These are phyloP conservation scores for Callipepla californica DNA, from an alignment of 2,113 vertebrate species.

Conservation along the genomic window DNA sequence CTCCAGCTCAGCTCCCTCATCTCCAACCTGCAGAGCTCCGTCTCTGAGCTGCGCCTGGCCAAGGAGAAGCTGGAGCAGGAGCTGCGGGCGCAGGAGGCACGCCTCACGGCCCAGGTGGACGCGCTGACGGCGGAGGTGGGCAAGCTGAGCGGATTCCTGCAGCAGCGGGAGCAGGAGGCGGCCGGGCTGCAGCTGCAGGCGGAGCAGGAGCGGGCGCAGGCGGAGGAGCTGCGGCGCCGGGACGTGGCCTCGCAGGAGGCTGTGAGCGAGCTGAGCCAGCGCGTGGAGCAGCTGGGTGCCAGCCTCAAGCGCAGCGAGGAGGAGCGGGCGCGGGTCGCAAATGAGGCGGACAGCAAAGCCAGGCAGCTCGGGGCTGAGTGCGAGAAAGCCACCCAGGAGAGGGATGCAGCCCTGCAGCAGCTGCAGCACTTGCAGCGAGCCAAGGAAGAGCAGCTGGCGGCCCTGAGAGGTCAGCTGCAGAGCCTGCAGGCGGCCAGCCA, in stretches of 20 bases:
- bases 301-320: constrained; percentile 61
- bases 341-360: neutral
- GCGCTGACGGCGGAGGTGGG: constrained; percentile 75
- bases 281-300: constrained; percentile 68
- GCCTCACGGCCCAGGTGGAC: constrained; percentile 70
- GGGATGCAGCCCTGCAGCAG: constrained; percentile 60
- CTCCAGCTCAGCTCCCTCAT: constrained; percentile 72
- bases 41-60: constrained; percentile 66
- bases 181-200: constrained; percentile 54
- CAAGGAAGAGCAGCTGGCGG: constrained; percentile 49
- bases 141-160: constrained; percentile 68
- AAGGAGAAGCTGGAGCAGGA: constrained; percentile 78
- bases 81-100: constrained; percentile 54
- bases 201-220: constrained; percentile 45
- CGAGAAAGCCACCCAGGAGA: constrained; percentile 51
- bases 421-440: constrained; percentile 66
- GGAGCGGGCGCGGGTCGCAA: constrained; percentile 12
- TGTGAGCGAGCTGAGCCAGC: constrained; percentile 45
- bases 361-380: constrained; percentile 1
- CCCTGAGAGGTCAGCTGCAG: constrained; percentile 67
- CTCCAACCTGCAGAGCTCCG: constrained; percentile 73
- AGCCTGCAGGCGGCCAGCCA: neutral
- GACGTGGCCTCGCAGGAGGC: constrained; percentile 37
- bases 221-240: constrained; percentile 44
- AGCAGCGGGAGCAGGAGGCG: constrained; percentile 76